Evolutionary conservation across 2,888 invertebrate species (phyloP).

Genomic region (Sepioteuthis lessoniana): DNA sequence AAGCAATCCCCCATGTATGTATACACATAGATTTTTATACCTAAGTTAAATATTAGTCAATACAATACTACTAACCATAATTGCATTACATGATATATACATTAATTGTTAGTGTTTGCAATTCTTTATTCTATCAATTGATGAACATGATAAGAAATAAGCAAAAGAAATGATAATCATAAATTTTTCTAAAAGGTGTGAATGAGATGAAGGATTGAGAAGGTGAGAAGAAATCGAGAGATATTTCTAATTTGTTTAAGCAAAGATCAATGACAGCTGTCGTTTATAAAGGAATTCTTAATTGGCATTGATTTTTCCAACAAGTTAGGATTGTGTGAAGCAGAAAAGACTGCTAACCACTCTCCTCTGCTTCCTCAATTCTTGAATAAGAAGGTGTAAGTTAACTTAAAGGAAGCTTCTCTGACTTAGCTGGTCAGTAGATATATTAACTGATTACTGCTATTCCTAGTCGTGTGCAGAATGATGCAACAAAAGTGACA

Average conservation of each 20-base stretch:
- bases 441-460: slow-evolving; percentile 21
- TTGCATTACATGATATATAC: too few species aligned
- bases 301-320: slow-evolving; percentile 33
- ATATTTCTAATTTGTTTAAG: slow-evolving; percentile 33
- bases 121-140: not conserved
- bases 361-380: not conserved
- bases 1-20: not conserved
- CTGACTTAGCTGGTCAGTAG: slow-evolving; percentile 20
- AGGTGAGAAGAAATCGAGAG: not conserved
- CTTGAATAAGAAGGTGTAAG: not conserved
- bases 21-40: not conserved
- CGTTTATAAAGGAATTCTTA: slow-evolving; percentile 13
- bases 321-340: slow-evolving; percentile 1
- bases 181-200: slow-evolving; percentile 2
- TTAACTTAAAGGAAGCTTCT: not conserved
- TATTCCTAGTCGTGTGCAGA: not conserved
- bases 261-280: slow-evolving; percentile 8
- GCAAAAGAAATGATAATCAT: not conserved
- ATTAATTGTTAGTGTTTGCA: not conserved
- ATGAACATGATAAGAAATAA: not conserved
- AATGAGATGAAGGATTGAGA: not conserved
- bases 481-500: not conserved
- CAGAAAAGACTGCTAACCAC: slow-evolving; percentile 13
- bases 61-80: too few species aligned
- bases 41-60: too few species aligned